Percentiles rank a stretch among this genome's conserved stretches.
Conservation (phyloP, 92 coral and sea anemone species). For the Desmophyllum pertusum region DNA sequence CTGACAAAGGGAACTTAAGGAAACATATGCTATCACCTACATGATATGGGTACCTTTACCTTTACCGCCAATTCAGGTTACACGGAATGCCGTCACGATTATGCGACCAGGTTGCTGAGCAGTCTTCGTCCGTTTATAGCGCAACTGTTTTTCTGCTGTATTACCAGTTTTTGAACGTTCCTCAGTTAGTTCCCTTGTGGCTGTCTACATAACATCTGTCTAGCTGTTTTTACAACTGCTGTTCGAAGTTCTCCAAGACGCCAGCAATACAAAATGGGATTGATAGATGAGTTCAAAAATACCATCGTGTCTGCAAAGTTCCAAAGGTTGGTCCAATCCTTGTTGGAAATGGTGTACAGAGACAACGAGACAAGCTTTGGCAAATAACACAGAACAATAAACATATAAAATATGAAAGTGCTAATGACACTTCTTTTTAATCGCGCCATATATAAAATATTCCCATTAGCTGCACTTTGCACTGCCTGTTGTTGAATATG, state of each 20-base stretch:
- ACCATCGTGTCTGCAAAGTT: neutral
- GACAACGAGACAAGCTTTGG: slow-evolving; percentile 3
- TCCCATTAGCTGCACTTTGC: neutral
- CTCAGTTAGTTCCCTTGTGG: neutral
- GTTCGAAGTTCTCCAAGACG: slow-evolving; percentile 11
- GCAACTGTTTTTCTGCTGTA: no score
- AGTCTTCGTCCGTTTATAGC: no score
- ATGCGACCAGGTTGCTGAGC: no score
- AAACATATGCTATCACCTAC: no score
- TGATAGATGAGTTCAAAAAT: neutral
- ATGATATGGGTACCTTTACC: no score
- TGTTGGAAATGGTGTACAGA: neutral
- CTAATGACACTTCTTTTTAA: neutral
- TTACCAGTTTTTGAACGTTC: neutral
- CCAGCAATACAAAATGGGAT: slow-evolving; percentile 2
- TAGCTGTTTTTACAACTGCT: neutral
- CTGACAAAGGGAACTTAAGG: no score
- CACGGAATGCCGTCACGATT: no score
- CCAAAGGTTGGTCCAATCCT: neutral
- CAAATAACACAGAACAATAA: neutral
- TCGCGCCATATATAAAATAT: neutral
- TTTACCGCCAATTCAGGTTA: no score
- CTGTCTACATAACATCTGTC: neutral
- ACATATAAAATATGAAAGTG: slow-evolving; percentile 26
- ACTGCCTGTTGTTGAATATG: neutral